These are phyloP conservation scores for Drosophila lowei DNA, from an alignment of 1,140 invertebrate genomes.

Conservation along the genomic window DNA sequence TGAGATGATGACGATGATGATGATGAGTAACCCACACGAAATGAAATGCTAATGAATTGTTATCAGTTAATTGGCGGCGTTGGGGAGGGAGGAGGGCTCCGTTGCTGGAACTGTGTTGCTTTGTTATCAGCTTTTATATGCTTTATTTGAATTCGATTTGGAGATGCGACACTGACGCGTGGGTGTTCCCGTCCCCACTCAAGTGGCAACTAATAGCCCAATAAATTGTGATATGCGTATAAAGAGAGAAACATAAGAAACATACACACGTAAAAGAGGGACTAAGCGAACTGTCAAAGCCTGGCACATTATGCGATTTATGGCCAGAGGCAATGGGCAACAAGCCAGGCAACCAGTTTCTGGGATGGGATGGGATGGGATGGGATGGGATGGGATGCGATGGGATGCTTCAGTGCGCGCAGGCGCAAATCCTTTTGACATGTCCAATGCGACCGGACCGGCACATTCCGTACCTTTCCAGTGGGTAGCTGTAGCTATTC, in stretches of 20 bases:
- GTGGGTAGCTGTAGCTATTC: slow-evolving; percentile 21
- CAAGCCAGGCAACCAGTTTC: slow-evolving; percentile 44
- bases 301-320: slow-evolving; percentile 63
- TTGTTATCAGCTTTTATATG: slow-evolving; percentile 65
- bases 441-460: slow-evolving; percentile 33
- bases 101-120: slow-evolving; percentile 6
- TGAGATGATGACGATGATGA: slow-evolving; percentile 16
- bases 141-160: slow-evolving; percentile 59
- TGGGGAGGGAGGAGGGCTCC: slow-evolving; percentile 1
- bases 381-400: no score
- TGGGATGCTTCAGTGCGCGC: slow-evolving; percentile 14
- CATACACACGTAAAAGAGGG: slow-evolving; percentile 11
- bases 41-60: slow-evolving; percentile 77
- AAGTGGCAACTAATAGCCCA: slow-evolving; percentile 75
- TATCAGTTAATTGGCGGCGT: slow-evolving; percentile 67
- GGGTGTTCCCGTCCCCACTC: slow-evolving; percentile 63
- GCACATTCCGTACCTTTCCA: slow-evolving; percentile 2
- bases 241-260: slow-evolving; percentile 21
- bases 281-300: slow-evolving; percentile 59
- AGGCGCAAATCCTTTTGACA: slow-evolving; percentile 67
- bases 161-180: slow-evolving; percentile 30
- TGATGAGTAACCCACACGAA: slow-evolving; percentile 47
- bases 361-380: slow-evolving; percentile 11
- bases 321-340: slow-evolving; percentile 39
- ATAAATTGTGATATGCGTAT: slow-evolving; percentile 56